These are phyloP conservation scores for Megaptera novaeangliae DNA, from an alignment of 2,113 vertebrate species.

Conservation along the genomic window DNA sequence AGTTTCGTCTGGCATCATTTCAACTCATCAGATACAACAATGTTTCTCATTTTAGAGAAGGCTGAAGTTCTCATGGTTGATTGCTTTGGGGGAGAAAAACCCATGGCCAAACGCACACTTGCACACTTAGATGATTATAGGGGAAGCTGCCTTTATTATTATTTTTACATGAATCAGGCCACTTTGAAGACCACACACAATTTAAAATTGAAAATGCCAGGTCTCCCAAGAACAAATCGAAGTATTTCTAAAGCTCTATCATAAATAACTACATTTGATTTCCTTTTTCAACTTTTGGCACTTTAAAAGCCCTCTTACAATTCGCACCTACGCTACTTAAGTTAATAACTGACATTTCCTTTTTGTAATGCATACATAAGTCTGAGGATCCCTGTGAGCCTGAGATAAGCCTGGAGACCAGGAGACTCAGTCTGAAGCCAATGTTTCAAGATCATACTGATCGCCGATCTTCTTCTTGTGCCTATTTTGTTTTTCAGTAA, in stretches of 20 bases:
- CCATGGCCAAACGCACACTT: not conserved
- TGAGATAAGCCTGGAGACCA: constrained; percentile 70
- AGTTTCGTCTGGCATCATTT: constrained; percentile 14
- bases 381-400: constrained; percentile 53
- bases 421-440: constrained; percentile 51
- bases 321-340: constrained; percentile 68
- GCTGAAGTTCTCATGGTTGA: not conserved
- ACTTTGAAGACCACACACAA: constrained; percentile 8
- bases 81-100: not conserved
- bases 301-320: constrained; percentile 71
- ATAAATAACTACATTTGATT: constrained; percentile 75
- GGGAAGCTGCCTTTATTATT: constrained; percentile 27
- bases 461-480: constrained; percentile 50
- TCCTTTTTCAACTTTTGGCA: constrained; percentile 41
- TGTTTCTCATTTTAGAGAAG: not conserved
- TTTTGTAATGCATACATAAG: constrained; percentile 63
- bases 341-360: constrained; percentile 79
- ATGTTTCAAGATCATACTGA: constrained; percentile 68
- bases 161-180: constrained; percentile 26
- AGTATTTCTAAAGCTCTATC: constrained; percentile 56
- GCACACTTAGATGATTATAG: not conserved
- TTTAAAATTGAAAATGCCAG: constrained; percentile 70
- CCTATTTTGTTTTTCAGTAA: constrained; percentile 75
- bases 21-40: not conserved
- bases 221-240: constrained; percentile 61